Conservation (phyloP, 2,113 vertebrate genomes). For the Ammodytes marinus region DNA sequence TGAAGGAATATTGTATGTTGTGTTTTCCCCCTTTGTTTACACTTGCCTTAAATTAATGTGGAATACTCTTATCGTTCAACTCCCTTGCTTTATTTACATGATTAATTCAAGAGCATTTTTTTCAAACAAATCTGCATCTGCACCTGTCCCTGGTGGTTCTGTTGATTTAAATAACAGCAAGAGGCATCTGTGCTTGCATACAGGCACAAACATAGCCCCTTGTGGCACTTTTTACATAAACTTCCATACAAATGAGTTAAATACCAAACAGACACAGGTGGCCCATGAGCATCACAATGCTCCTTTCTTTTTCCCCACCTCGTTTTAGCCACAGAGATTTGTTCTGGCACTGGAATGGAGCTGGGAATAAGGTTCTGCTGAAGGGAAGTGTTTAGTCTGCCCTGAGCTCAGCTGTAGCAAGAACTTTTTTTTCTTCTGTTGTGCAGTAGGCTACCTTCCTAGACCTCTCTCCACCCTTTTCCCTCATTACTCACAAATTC, state of each 20-base stretch:
- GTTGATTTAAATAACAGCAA: conserved; percentile 48
- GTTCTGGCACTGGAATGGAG: conserved; percentile 37
- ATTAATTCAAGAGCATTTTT: conserved; percentile 40
- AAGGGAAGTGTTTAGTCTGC: conserved; percentile 60
- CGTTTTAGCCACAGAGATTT: conserved; percentile 42
- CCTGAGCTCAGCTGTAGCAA: conserved; percentile 52
- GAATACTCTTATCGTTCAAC: conserved; percentile 17
- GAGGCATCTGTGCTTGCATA: conserved; percentile 25
- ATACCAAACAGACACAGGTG: conserved; percentile 64
- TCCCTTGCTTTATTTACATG: conserved; percentile 34
- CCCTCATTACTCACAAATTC: conserved; percentile 81
- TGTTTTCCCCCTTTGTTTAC: not conserved
- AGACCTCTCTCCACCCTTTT: conserved; percentile 64
- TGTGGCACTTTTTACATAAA: conserved; percentile 58
- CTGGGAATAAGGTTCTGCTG: conserved; percentile 45
- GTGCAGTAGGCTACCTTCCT: conserved; percentile 66
- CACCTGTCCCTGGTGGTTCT: conserved; percentile 37
- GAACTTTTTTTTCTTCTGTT: conserved; percentile 46
- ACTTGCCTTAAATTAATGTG: conserved; percentile 16
- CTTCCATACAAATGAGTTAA: conserved; percentile 63
- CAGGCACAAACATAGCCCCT: conserved; percentile 31
- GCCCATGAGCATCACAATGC: conserved; percentile 39
- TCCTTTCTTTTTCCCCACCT: conserved; percentile 32
- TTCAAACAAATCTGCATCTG: conserved; percentile 40
- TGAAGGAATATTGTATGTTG: conserved; percentile 13